phyloP scores from a whole-genome alignment of 2,113 vertebrate species.

The Aleadryas rufinucha region DNA sequence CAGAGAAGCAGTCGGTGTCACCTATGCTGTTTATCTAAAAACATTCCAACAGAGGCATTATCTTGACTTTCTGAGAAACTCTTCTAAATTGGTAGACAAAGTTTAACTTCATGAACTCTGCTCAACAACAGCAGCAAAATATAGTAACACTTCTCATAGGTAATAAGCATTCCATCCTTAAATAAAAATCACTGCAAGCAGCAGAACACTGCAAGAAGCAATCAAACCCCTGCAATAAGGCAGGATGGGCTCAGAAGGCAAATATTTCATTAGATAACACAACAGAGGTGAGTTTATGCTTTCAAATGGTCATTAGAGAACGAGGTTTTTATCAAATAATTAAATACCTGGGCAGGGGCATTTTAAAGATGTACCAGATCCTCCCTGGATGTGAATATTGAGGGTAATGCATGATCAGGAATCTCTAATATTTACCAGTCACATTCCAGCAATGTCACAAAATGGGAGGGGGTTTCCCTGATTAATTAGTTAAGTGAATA shows the following conservation, averaged over 20 bases:
- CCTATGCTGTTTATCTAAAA: not conserved
- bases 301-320: not conserved
- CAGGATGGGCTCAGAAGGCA: not conserved
- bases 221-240: not conserved
- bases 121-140: constrained; percentile 14
- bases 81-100: not conserved
- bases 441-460: not conserved
- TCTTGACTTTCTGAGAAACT: not conserved
- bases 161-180: not conserved
- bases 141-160: not conserved
- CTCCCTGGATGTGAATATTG: not conserved
- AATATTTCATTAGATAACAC: not conserved
- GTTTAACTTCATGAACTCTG: not conserved
- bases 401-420: not conserved
- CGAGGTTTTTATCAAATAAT: not conserved
- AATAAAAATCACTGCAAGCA: not conserved
- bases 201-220: not conserved
- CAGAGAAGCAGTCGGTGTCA: not conserved
- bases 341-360: not conserved
- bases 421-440: not conserved
- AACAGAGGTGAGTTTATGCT: not conserved
- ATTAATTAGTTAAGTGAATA: not conserved
- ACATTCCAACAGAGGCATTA: not conserved
- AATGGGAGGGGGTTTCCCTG: not conserved
- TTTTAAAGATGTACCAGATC: not conserved